Evolutionary conservation across 2,888 invertebrate species (phyloP).

Genomic region (Zootermopsis nevadensis): DNA sequence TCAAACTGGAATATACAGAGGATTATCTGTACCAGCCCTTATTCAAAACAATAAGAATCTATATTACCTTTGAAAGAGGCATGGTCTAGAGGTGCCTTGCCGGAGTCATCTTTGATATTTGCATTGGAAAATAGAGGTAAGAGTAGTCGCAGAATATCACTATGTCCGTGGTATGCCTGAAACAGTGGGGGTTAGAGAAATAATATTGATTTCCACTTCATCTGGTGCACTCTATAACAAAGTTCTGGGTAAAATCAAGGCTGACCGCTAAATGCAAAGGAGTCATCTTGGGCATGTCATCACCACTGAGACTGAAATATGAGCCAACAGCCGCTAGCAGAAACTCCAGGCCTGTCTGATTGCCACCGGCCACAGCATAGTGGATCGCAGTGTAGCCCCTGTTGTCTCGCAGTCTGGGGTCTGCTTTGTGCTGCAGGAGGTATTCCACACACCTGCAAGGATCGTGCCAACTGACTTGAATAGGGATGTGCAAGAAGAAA

Average conservation of each 20-base stretch:
- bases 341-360: slow-evolving; percentile 67
- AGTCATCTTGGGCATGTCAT: slow-evolving; percentile 60
- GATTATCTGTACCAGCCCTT: no score
- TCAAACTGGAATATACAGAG: no score
- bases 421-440: slow-evolving; percentile 68
- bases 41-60: neutral
- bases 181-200: neutral
- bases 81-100: slow-evolving; percentile 70
- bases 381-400: slow-evolving; percentile 71
- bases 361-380: slow-evolving; percentile 72
- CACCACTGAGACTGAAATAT: slow-evolving; percentile 51
- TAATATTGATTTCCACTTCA: no score
- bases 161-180: slow-evolving; percentile 69
- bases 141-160: slow-evolving; percentile 67
- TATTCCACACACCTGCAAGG: slow-evolving; percentile 67
- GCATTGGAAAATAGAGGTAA: slow-evolving; percentile 68
- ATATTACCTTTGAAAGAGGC: slow-evolving; percentile 66
- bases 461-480: neutral
- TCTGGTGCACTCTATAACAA: no score
- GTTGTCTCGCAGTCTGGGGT: slow-evolving; percentile 67
- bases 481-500: neutral
- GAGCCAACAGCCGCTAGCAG: slow-evolving; percentile 58
- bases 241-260: slow-evolving; percentile 35
- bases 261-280: slow-evolving; percentile 70
- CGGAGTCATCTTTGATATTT: slow-evolving; percentile 66